Evolutionary conservation across 2,888 invertebrate species (phyloP), one percentile per base, ranked within the genome.

Genomic region (Epinotia demarniana): DNA sequence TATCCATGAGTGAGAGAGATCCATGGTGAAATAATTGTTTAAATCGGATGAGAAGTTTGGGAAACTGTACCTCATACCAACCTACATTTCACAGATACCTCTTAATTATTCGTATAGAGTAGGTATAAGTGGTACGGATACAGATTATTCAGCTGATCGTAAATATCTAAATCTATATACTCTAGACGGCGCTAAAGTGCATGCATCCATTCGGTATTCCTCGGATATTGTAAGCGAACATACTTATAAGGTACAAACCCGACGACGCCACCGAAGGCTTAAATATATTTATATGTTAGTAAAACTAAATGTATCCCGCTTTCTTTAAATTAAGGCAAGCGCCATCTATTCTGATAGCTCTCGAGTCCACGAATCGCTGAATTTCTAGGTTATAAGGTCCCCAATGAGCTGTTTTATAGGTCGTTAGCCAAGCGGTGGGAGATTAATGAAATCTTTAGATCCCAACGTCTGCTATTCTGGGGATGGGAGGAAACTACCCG

Each of bases 301-400:
- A 57, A 61, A 49, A 73, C 70, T 73, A 63, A 68, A 75, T 64
- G 23, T 43, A 70, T 67, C 63, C 63, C 71, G 69, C 64, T 73
- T 77, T 72, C 67, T 27, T 77, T 73, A 68, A 73, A 77, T 76
- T 72, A 75, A 46, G 19, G 74, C 76, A 78, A 78, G 78, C 79
- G 75, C 78, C 79, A 79, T 80, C 79, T 79, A 77, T 81, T 81
- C 78, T 80, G 77, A 81, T 80, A 81, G 80, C 81, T 74, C 80
- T 80, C 79, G 78, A 81, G 79, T 81, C 80, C 72, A 77, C 79
- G 67, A 78, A 79, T 77, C 75, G 80, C 79, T 81, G 80, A 80
- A 79, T 83, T 83, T 83, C 81, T 83, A 83, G 81, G 80, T 83
- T 82, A 83, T 82, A 81, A 79, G 80, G 79, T 82, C 82, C 81